phyloP scores from a whole-genome alignment of 1,140 invertebrate species.

The Helicorthomorpha holstii region DNA sequence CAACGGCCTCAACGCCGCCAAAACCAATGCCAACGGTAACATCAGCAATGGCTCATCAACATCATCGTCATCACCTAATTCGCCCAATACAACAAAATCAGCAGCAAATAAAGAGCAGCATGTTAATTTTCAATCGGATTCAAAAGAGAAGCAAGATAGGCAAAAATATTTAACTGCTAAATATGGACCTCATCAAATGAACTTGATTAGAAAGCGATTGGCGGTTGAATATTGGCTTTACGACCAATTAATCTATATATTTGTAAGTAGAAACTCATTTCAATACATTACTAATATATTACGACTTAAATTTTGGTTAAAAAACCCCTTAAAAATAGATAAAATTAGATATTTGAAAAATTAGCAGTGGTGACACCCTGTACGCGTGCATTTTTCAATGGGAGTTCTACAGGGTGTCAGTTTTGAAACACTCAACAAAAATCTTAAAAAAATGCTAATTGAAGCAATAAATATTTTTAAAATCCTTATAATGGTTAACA shows the following conservation, averaged over 20 bases:
- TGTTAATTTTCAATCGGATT: constrained; percentile 70
- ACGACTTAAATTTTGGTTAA: no score
- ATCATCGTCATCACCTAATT: not conserved
- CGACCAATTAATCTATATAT: constrained; percentile 79
- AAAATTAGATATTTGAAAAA: no score
- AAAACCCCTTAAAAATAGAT: no score
- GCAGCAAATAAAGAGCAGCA: constrained; percentile 45
- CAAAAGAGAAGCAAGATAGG: constrained; percentile 74
- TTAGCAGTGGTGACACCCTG: no score
- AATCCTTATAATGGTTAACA: no score
- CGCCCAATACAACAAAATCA: not conserved
- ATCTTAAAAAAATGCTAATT: no score
- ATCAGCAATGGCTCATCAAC: constrained; percentile 27
- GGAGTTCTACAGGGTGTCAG: no score
- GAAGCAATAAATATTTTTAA: no score
- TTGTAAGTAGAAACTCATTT: no score
- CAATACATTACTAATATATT: no score
- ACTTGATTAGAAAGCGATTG: constrained; percentile 78
- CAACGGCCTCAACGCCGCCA: not conserved
- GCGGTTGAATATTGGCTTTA: constrained; percentile 96
- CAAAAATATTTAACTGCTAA: constrained; percentile 77
- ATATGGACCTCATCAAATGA: constrained; percentile 93
- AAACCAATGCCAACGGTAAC: constrained; percentile 8
- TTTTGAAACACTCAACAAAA: no score
- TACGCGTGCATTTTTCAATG: no score